These are phyloP conservation scores for Didymodactylos carnosus DNA, from an alignment of 2,888 invertebrate species.

Conservation along the genomic window DNA sequence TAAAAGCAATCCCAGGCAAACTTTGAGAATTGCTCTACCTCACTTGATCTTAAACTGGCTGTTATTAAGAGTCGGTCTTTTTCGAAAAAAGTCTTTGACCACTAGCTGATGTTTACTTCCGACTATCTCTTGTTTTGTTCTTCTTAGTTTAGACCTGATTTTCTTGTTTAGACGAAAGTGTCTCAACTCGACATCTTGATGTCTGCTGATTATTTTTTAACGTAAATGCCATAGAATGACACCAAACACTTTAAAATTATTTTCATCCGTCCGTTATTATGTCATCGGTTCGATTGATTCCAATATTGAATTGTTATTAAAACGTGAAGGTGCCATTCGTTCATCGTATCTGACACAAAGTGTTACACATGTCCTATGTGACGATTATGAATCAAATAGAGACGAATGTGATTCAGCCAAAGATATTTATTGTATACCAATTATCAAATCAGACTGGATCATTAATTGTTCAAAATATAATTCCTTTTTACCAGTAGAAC, in stretches of 20 bases:
- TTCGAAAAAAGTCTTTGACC: too few relatives aligned
- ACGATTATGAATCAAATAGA: constrained; percentile 43
- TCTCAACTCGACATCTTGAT: too few relatives aligned
- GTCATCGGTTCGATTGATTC: not conserved
- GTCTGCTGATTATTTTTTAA: too few relatives aligned
- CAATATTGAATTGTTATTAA: constrained; percentile 47
- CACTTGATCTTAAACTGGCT: too few relatives aligned
- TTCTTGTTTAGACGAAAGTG: too few relatives aligned
- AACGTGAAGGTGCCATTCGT: constrained; percentile 65
- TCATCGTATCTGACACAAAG: constrained; percentile 70
- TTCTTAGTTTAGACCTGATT: too few relatives aligned
- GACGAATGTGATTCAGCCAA: constrained; percentile 63
- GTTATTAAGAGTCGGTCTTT: too few relatives aligned
- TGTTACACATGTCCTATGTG: constrained; percentile 73
- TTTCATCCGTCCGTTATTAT: not conserved
- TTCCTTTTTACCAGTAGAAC: not conserved
- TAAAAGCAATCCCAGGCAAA: too few relatives aligned
- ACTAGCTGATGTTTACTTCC: too few relatives aligned
- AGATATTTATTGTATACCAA: constrained; percentile 77
- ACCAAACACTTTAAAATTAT: not conserved
- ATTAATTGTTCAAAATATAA: not conserved
- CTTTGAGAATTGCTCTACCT: too few relatives aligned
- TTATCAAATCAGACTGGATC: constrained; percentile 44
- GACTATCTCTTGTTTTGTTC: too few relatives aligned
- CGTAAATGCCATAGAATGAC: too few relatives aligned